These are phyloP conservation scores for Trypoxylus dichotomus DNA, from an alignment of 1,140 invertebrate genomes.

Conservation along the genomic window DNA sequence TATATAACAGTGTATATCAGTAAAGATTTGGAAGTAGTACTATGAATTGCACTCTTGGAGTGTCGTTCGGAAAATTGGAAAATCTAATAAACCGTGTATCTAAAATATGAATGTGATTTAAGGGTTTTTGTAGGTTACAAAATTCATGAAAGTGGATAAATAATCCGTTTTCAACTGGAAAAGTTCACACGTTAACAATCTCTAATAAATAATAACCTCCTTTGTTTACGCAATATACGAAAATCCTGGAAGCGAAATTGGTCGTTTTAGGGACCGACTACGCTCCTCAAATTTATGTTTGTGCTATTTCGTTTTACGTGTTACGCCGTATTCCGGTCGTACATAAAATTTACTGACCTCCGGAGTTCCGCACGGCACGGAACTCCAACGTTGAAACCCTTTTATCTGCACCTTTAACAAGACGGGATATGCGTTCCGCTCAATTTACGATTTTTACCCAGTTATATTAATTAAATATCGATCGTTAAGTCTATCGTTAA, in stretches of 20 bases:
- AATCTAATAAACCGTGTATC: too few relatives aligned
- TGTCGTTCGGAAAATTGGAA: too few relatives aligned
- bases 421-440: neutral
- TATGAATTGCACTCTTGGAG: too few relatives aligned
- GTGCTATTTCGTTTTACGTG: neutral
- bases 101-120: too few relatives aligned
- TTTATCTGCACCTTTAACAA: neutral
- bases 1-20: too few relatives aligned
- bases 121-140: too few relatives aligned
- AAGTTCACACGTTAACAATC: neutral
- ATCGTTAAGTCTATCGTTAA: slow-evolving; percentile 18
- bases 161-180: neutral
- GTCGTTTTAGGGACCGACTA: neutral
- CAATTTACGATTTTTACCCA: slow-evolving; percentile 4
- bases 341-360: slow-evolving; percentile 7
- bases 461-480: slow-evolving; percentile 22
- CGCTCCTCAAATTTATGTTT: neutral
- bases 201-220: neutral
- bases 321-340: neutral
- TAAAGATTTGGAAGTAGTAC: too few relatives aligned
- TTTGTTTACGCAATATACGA: neutral
- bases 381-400: neutral
- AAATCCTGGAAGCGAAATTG: slow-evolving; percentile 1
- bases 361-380: neutral
- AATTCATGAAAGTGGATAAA: neutral